Percentiles rank a stretch among this genome's conserved stretches.
Conservation (phyloP, 2,888 invertebrate genomes). For the Eledone cirrhosa region DNA sequence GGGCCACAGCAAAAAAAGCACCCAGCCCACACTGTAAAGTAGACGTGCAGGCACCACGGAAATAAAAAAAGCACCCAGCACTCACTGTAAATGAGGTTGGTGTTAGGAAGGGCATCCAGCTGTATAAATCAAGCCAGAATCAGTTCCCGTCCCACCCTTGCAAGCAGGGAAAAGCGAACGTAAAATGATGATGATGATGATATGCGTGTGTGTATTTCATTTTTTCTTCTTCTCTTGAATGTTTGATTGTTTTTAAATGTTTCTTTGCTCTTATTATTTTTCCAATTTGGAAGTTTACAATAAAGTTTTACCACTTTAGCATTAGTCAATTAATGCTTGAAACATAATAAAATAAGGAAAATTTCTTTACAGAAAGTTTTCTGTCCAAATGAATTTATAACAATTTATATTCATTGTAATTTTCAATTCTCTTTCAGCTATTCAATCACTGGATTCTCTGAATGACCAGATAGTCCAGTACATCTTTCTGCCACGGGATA, state of each 20-base stretch:
- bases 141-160: no score
- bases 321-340: background rate
- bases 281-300: no score
- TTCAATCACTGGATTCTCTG: slow-evolving; percentile 66
- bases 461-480: slow-evolving; percentile 69
- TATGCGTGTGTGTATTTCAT: background rate
- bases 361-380: background rate
- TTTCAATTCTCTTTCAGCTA: no score
- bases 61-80: no score
- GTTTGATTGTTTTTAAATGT: background rate
- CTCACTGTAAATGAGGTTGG: no score
- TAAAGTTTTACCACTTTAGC: no score
- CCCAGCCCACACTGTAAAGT: no score
- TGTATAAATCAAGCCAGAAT: no score
- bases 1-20: no score
- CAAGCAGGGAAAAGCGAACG: background rate
- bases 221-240: background rate
- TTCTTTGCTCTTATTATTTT: no score
- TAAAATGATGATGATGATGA: background rate
- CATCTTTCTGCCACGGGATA: slow-evolving; percentile 58
- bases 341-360: background rate
- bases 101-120: no score
- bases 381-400: slow-evolving; percentile 26
- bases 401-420: background rate
- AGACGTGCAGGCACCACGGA: no score